Base-by-base conservation (phyloP, 2,113 vertebrate genomes). In the Scomber japonicus region DNA sequence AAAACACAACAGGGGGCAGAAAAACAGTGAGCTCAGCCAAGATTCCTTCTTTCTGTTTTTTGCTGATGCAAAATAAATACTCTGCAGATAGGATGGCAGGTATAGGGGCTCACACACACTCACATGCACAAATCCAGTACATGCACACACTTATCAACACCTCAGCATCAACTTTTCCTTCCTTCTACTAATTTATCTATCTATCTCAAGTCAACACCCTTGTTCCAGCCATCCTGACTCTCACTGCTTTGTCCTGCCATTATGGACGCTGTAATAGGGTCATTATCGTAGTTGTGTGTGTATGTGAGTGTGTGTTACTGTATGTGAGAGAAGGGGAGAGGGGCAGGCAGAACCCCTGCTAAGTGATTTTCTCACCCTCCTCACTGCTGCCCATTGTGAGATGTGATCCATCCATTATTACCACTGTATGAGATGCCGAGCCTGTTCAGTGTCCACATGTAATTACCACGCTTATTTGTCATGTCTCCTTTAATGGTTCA, bases 391-490 rank as follows among this genome's bases (percentile, higher is more conserved):
- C 75, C 71, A 70, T 80, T 75, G 77, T 59, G 78, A 64, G 21
- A 61, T 71, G 68, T 61, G 74, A 76, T 83, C 19, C n/a, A 19
- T 27, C 27, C 83, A 75, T 92, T 83, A 88, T 75, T 86, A 81
- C 68, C 67, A 56, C 59, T 59, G 71, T 16, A 50, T 53, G 75
- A 83, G 65, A 30, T 35, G 66, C 63, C 30, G 80, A 67, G 72
- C 60, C 78, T 69, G 51, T 35, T 82, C 84, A 5, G 30, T 40
- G 44, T 83, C 68, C 66, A 61, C 57, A 19, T 60, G 78, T 79
- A 83, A 92, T 89, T 83, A 78, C 62, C 54, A 19, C 10, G 3
- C 75, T 88, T 81, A 87, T 93, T 81, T 88, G 81, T 82, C 86
- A 88, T 50, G 78, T 57, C 49, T 60, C 50, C 27, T 72, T 73